phyloP scores from a whole-genome alignment of 2,797 vertebrate species.

The Anolis apletophallus region DNA sequence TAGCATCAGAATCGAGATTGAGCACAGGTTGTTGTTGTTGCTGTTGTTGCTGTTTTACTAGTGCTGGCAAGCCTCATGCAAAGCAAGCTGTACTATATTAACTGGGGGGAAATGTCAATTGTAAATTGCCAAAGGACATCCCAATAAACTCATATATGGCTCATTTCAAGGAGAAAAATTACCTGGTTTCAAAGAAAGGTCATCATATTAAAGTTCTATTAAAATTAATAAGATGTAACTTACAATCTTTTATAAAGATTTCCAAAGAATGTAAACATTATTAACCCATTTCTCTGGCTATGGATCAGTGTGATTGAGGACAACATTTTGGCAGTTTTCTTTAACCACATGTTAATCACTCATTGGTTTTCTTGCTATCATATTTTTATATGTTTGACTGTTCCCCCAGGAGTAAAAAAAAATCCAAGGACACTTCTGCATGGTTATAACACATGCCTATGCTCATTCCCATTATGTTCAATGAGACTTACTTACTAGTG shows the following conservation, averaged over 20 bases:
- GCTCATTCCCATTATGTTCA: slow-evolving; percentile 1
- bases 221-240: not conserved
- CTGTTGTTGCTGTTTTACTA: no score
- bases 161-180: not conserved
- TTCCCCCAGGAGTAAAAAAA: not conserved
- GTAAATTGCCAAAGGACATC: not conserved
- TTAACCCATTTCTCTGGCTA: not conserved
- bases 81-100: not conserved
- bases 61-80: not conserved
- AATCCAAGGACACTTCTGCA: not conserved
- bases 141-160: not conserved
- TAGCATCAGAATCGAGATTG: no score
- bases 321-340: slow-evolving; percentile 16
- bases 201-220: not conserved
- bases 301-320: not conserved
- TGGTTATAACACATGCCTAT: not conserved
- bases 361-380: slow-evolving; percentile 4
- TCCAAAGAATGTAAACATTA: not conserved
- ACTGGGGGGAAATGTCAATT: not conserved
- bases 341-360: slow-evolving; percentile 43
- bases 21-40: no score
- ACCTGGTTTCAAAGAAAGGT: not conserved
- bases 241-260: not conserved
- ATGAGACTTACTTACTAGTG: not conserved
- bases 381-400: slow-evolving; percentile 3